Base-by-base conservation (phyloP, 2,888 invertebrate genomes). In the Xanthorhoe designata region DNA sequence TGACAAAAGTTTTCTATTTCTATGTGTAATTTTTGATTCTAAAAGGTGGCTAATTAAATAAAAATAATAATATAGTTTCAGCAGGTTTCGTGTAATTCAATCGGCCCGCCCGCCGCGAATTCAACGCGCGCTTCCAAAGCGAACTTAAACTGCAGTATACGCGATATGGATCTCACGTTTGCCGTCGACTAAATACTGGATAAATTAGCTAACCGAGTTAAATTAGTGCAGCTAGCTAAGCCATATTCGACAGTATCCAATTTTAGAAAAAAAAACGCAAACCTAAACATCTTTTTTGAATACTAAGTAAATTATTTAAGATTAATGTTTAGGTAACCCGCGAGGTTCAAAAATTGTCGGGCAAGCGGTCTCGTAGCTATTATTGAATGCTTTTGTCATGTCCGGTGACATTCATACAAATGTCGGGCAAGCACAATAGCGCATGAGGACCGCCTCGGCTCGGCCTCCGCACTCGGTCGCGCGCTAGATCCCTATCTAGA, bases 81-180 rank as follows among this genome's bases (percentile, higher is more conserved):
- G 69, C 62, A 68, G 68, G 72, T 74, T 76, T 75, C 75, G 70
- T 75, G 75, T 80, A 78, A 80, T 75, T 73, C 74, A 71, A 77
- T 76, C 74, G 75, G 85, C 82, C 88, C 86, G 88, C 88, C 88
- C 83, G 87, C 88, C 82, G 83, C 77, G 85, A 78, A 82, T 83
- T 82, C 87, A 84, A 87, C 81, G 87, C 82, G 82, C 85, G 83
- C 82, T 78, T 82, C 78, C 78, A 77, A 77, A 83, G 84, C 81
- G 77, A 83, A 82, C 82, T 85, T 82, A 83, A 84, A 87, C 86
- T 85, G 86, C 86, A 82, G 77, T 82, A 80, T 81, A 81, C 79
- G 79, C 85, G 91, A 91, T 91, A 91, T 87, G 86, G 83, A 92
- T 91, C 91, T 91, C 92, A 91, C 91, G 91, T 90, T 90, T 88